Evolutionary conservation across 2,888 invertebrate genomes (phyloP), one percentile per base, ranked within the genome.

Genomic region (Netelia melanura): DNA sequence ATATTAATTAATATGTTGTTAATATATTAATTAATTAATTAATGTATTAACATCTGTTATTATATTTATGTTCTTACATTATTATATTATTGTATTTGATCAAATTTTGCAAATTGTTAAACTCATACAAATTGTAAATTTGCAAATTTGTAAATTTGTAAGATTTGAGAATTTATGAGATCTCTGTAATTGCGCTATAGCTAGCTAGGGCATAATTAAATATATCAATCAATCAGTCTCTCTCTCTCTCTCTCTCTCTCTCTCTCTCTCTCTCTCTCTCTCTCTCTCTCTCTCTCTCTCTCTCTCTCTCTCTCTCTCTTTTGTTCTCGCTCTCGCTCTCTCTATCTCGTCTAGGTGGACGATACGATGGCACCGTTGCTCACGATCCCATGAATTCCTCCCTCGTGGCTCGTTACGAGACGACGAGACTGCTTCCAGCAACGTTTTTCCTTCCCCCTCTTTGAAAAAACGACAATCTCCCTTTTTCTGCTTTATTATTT

Each of bases 351-450:
- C 30, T 21, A 11, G 38, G 61, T 43, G 11, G 71, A 58, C 71
- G 61, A 76, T 74, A 71, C 74, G 86, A 83, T 87, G 87, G 86
- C 89, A 88, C 85, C 86, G 87, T 88, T 89, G 88, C 86, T 87
- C 87, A 88, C 85, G 81, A 88, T 87, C 89, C 88, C 89, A 88
- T 88, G 89, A 89, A 89, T 87, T 80, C 74, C 79, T 76, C 75
- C 83, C 83, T 67, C 67, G 81, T 85, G 82, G 81, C 80, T 86
- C 72, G 67, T 75, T 83, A 56, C 83, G 52, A 74, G 61, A 76
- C 81, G 74, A 78, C 75, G 48, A 48, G 48, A 68, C 44, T 76
- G 76, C 21, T 62, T 76, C 75, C 52, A 62, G 14, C 75, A n/a
- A 23, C 52, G 14, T 61, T 75, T 48, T 74, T 68, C 76, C 67